Evolutionary conservation across 1,140 invertebrate species (phyloP).

Genomic region (Geopemphigus sp.): DNA sequence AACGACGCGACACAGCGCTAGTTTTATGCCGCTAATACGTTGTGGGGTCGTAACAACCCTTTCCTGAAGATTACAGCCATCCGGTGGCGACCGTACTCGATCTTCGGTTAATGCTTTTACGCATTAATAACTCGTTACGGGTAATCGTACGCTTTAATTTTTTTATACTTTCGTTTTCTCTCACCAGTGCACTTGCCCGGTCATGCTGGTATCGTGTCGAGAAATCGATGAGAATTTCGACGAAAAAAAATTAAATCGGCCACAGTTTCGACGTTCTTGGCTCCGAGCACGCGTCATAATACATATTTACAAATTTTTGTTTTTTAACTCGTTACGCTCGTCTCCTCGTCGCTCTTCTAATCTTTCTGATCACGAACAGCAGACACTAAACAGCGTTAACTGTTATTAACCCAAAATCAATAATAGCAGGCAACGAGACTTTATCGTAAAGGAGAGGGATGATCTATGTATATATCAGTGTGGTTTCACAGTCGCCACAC

Average conservation of each 20-base stretch:
- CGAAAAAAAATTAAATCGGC: not conserved
- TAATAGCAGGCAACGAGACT: not conserved
- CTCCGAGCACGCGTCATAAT: not conserved
- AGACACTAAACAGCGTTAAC: not conserved
- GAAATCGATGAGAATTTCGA: not conserved
- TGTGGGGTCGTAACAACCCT: not conserved
- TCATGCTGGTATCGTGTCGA: no score
- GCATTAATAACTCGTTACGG: slow-evolving; percentile 50
- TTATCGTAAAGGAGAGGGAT: not conserved
- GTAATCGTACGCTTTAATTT: slow-evolving; percentile 36
- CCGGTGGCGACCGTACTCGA: slow-evolving; percentile 30
- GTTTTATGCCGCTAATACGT: not conserved
- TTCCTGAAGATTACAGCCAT: slow-evolving; percentile 36
- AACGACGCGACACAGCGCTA: not conserved
- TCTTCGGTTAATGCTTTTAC: slow-evolving; percentile 47
- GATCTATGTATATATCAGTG: not conserved
- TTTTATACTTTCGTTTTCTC: slow-evolving; percentile 13
- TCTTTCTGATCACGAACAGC: no score
- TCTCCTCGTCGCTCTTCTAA: no score
- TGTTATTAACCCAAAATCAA: not conserved
- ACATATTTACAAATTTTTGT: not conserved
- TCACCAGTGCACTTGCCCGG: no score
- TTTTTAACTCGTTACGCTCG: not conserved
- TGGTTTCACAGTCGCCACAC: not conserved
- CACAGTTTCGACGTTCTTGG: not conserved